Evolutionary conservation across 2,888 invertebrate species (phyloP).

Genomic region (Pardosa pseudoannulata): DNA sequence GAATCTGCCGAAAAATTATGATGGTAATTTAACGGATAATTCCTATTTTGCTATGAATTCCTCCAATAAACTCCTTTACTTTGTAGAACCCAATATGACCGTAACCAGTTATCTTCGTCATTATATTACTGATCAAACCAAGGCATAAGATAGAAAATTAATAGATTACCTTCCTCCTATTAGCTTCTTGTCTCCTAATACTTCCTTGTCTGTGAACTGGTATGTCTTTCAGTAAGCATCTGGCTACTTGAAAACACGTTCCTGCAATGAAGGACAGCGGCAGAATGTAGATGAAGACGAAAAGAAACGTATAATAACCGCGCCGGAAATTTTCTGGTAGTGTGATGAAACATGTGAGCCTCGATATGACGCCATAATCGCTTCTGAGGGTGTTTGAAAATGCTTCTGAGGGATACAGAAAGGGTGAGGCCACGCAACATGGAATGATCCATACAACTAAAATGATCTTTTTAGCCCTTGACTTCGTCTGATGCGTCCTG

Average conservation of each 20-base stretch:
- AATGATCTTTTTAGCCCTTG: constrained; percentile 78
- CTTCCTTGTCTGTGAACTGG: constrained; percentile 75
- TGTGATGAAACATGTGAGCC: constrained; percentile 78
- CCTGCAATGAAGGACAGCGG: constrained; percentile 78
- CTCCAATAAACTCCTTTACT: too few relatives aligned
- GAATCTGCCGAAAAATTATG: too few relatives aligned
- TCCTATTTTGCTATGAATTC: too few relatives aligned
- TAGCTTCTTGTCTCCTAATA: constrained; percentile 75
- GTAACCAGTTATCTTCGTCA: too few relatives aligned
- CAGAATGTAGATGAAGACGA: constrained; percentile 78
- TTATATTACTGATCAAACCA: too few relatives aligned
- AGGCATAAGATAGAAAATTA: too few relatives aligned
- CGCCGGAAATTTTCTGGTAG: constrained; percentile 77
- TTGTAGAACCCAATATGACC: too few relatives aligned
- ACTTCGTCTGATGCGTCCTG: constrained; percentile 77
- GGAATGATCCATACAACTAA: constrained; percentile 78
- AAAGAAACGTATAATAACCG: constrained; percentile 78
- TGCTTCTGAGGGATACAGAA: constrained; percentile 75
- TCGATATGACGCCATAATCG: constrained; percentile 77
- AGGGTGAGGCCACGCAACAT: constrained; percentile 76
- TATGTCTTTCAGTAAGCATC: constrained; percentile 75
- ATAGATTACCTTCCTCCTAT: constrained; percentile 76
- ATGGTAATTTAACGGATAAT: too few relatives aligned
- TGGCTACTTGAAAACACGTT: constrained; percentile 76
- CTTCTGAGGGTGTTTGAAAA: constrained; percentile 75